Conservation (phyloP, 2,888 invertebrate species). For the Neoscelio sp. region DNA sequence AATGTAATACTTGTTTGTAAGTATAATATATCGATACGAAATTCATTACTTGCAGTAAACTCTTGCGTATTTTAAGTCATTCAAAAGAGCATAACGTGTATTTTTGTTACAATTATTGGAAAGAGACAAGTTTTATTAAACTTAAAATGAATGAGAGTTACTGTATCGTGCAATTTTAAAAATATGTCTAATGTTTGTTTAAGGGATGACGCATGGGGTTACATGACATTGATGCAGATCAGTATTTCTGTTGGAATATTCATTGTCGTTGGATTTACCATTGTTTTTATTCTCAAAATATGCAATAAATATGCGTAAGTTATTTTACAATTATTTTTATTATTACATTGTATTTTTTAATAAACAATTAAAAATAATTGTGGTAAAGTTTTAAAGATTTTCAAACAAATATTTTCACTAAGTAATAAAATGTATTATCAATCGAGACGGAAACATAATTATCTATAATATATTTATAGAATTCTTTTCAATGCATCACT, state of each 20-base stretch:
- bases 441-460: too few relatives aligned
- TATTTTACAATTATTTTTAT: neutral
- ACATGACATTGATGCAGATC: conserved; percentile 67
- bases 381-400: too few relatives aligned
- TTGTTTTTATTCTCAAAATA: conserved; percentile 70
- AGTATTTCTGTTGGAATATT: conserved; percentile 68
- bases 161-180: conserved; percentile 51
- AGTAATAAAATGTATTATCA: too few relatives aligned
- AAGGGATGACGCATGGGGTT: conserved; percentile 65
- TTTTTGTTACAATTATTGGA: neutral
- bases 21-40: conserved; percentile 37
- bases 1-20: conserved; percentile 63
- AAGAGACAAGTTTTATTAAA: conserved; percentile 19
- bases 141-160: conserved; percentile 65
- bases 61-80: conserved; percentile 54
- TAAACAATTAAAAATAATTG: too few relatives aligned
- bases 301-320: conserved; percentile 68
- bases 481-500: too few relatives aligned
- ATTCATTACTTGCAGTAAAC: conserved; percentile 35
- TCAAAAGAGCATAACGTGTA: conserved; percentile 5
- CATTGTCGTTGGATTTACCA: conserved; percentile 61
- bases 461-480: too few relatives aligned
- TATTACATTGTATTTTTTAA: neutral
- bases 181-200: conserved; percentile 26
- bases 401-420: too few relatives aligned